phyloP scores from a whole-genome alignment of 2,888 invertebrate species.

The Ypsolopha sequella region DNA sequence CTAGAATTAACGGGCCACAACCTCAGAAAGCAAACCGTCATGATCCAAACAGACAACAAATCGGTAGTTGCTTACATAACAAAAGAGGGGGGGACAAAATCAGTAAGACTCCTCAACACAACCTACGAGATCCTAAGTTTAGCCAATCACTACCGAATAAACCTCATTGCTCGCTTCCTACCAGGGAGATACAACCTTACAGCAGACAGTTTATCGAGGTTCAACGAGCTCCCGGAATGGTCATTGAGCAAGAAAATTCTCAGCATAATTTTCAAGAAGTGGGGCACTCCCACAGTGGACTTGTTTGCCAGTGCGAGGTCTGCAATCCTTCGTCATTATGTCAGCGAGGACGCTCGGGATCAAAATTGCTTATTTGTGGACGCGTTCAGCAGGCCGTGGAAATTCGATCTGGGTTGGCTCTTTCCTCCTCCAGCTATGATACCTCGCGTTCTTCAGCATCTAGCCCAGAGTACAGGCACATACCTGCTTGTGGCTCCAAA shows the following conservation, averaged over 20 bases:
- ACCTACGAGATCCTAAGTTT: neutral
- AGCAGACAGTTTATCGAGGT: conserved; percentile 6
- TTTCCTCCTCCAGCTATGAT: conserved; percentile 16
- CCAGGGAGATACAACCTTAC: conserved; percentile 8
- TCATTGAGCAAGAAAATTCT: neutral
- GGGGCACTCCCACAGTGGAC: conserved; percentile 3
- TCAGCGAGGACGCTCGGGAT: conserved; percentile 1
- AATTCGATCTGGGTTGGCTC: conserved; percentile 12
- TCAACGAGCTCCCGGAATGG: conserved; percentile 5
- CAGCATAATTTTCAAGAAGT: neutral
- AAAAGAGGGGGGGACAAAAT: conserved; percentile 1
- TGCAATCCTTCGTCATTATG: conserved; percentile 2
- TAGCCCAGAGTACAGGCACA: conserved; percentile 10
- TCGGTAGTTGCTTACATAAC: neutral
- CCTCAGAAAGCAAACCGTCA: neutral
- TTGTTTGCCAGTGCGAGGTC: conserved; percentile 2
- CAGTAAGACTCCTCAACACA: neutral
- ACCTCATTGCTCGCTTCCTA: conserved; percentile 3
- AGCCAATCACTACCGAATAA: neutral
- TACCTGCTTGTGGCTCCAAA: conserved; percentile 12
- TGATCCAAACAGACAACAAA: conserved; percentile 1
- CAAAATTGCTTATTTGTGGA: conserved; percentile 3
- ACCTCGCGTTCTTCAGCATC: conserved; percentile 12
- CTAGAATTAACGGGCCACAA: neutral
- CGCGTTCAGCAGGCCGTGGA: conserved; percentile 10